Percentiles rank a stretch among this genome's conserved stretches.
Evolutionary conservation across 2,888 invertebrate species (phyloP).

Genomic region (Allacma fusca): DNA sequence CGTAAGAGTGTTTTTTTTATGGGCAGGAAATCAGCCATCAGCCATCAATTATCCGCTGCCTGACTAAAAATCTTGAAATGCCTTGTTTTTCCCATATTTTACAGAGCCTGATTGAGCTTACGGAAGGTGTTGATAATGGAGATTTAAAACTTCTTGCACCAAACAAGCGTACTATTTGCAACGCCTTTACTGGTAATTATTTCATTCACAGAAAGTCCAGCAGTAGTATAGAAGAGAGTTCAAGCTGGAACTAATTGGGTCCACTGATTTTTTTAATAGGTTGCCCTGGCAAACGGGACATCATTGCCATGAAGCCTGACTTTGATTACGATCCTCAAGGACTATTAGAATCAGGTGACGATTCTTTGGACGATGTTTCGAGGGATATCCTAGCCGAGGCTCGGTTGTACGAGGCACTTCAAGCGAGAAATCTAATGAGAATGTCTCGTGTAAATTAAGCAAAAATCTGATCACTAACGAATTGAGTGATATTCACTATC

Average conservation of each 20-base stretch:
- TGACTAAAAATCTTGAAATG: too few relatives aligned
- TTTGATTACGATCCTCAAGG: slow-evolving; percentile 48
- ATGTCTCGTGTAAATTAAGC: slow-evolving; percentile 42
- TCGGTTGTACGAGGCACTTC: slow-evolving; percentile 80
- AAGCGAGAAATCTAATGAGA: slow-evolving; percentile 65
- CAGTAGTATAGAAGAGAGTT: too few relatives aligned
- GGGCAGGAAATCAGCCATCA: too few relatives aligned
- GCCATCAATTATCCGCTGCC: too few relatives aligned
- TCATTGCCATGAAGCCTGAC: slow-evolving; percentile 42
- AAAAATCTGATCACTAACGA: too few relatives aligned
- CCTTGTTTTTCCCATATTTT: background rate
- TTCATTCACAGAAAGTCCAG: too few relatives aligned
- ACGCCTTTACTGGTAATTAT: slow-evolving; percentile 80
- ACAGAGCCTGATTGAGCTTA: slow-evolving; percentile 53
- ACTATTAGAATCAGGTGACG: slow-evolving; percentile 45
- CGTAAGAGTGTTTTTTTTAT: slow-evolving; percentile 52
- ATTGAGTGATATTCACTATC: background rate
- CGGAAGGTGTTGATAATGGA: slow-evolving; percentile 52
- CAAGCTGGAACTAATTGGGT: too few relatives aligned
- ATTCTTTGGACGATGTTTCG: slow-evolving; percentile 74
- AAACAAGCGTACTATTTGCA: slow-evolving; percentile 77
- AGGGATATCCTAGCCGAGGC: slow-evolving; percentile 82
- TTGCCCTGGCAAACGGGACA: slow-evolving; percentile 53
- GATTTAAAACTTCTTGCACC: slow-evolving; percentile 51
- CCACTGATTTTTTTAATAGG: slow-evolving; percentile 43